Evolutionary conservation across 2,113 vertebrate genomes (phyloP).

Genomic region (Semnornis frantzii): DNA sequence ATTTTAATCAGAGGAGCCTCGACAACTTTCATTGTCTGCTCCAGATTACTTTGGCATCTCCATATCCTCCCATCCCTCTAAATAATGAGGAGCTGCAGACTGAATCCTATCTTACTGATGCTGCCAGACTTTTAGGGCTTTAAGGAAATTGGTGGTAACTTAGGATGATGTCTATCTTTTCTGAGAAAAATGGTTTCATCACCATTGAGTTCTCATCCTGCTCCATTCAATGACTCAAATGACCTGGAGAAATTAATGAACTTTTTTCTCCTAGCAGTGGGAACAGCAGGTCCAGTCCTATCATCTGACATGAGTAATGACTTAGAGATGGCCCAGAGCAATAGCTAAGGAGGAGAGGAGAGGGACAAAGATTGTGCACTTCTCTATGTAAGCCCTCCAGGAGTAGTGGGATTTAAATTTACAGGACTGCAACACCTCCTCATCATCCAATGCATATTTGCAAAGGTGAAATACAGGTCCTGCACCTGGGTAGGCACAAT

Average conservation of each 20-base stretch:
- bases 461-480: no score
- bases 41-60: background rate
- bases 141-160: slow-evolving; percentile 10
- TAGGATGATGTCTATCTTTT: background rate
- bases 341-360: background rate
- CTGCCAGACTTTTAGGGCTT: background rate
- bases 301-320: background rate
- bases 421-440: no score
- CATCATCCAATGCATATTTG: no score
- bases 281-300: background rate
- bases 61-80: background rate
- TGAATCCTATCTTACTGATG: slow-evolving; percentile 22
- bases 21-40: slow-evolving; percentile 30
- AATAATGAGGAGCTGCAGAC: background rate
- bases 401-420: no score
- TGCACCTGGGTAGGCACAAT: no score
- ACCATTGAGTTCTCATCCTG: background rate
- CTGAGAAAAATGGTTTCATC: background rate
- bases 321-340: background rate
- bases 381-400: no score
- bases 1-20: slow-evolving; percentile 53
- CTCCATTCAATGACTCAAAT: background rate
- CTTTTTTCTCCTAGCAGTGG: background rate
- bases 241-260: background rate
- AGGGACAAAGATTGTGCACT: no score